Base-by-base conservation (phyloP, 2,113 vertebrate genomes). In the Synchiropus splendidus region DNA sequence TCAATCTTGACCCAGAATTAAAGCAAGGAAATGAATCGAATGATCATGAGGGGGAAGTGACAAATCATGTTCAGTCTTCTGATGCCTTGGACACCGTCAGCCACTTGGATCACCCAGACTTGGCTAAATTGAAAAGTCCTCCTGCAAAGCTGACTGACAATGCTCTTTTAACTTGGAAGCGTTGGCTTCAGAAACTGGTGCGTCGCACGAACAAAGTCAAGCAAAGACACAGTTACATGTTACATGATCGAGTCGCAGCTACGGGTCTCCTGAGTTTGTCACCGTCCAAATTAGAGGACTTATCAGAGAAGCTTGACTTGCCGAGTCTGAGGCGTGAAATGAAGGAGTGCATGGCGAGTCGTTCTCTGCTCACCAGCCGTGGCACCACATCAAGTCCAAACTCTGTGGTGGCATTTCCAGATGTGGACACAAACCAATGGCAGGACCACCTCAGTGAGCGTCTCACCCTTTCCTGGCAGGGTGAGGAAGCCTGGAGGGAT, bases 381-480 rank as follows among this genome's bases (percentile, higher is more conserved):
- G 21, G 17, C 16, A 69, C 39, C 12, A 37, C 18, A 1, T 1
- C 21, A 39, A 1, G 1, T 2, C 12, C 0, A 4, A 44, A 39
- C 2, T 52, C 67, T 0, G 2, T 40, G 1, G 51, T 44, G 0
- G 65, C 69, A 0, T 11, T 84, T 6, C 72, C 80, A 0, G n/a
- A 67, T 0, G 4, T 85, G 0, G 49, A 76, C 10, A 40, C 77
- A 0, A 48, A 43, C 0, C 9, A n/a, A 1, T 86, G 79, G 33
- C 39, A 2, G 0, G 86, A 89, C 1, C 58, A 69, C 2, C 65
- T 92, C 6, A 92, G 83, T 5, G 5, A 75, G 2, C 85, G 92
- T 0, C 54, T 97, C 48, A 82, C 71, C 0, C 50, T 55, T 0
- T 67, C 89, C 2, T 96, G 94, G 92, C 54, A 54, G 0, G 80